phyloP scores from a whole-genome alignment of 2,888 invertebrate genomes.

The Trimorus sp. region DNA sequence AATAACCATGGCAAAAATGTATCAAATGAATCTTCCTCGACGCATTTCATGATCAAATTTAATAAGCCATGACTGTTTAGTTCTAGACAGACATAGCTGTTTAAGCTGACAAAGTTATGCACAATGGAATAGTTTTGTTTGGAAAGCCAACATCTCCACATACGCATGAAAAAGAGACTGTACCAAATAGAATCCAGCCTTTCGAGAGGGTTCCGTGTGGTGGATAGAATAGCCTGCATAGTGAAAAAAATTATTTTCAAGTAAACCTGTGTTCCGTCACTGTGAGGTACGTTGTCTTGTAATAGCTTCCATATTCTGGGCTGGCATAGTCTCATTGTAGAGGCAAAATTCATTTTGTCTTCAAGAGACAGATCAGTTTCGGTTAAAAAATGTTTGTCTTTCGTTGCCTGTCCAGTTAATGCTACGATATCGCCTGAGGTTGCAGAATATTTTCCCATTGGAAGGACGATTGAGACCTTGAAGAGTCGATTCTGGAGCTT shows the following conservation, averaged over 20 bases:
- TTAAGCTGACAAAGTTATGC: slow-evolving; percentile 68
- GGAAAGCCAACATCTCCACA: slow-evolving; percentile 66
- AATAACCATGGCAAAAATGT: slow-evolving; percentile 43
- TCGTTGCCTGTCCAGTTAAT: not conserved
- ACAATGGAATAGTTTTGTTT: slow-evolving; percentile 54
- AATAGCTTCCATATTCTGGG: slow-evolving; percentile 59
- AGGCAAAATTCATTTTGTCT: slow-evolving; percentile 70
- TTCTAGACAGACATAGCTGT: slow-evolving; percentile 12
- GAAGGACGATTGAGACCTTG: slow-evolving; percentile 66
- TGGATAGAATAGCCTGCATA: slow-evolving; percentile 52
- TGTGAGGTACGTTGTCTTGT: slow-evolving; percentile 63
- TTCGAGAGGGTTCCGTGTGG: slow-evolving; percentile 41
- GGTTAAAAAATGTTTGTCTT: not conserved
- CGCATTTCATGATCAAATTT: slow-evolving; percentile 41
- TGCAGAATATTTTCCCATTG: slow-evolving; percentile 67
- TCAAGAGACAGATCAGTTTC: slow-evolving; percentile 42
- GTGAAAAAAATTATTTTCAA: slow-evolving; percentile 65
- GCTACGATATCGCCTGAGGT: slow-evolving; percentile 61
- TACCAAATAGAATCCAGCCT: slow-evolving; percentile 66
- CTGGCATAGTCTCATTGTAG: slow-evolving; percentile 68
- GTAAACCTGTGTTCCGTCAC: slow-evolving; percentile 66
- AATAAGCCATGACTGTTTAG: slow-evolving; percentile 62
- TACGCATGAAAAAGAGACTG: slow-evolving; percentile 59
- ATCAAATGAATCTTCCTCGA: slow-evolving; percentile 12
- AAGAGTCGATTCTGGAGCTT: slow-evolving; percentile 69